Evolutionary conservation across 2,888 invertebrate species (phyloP), one percentile per base, ranked within the genome.

Genomic region (Ormyrus thymus): DNA sequence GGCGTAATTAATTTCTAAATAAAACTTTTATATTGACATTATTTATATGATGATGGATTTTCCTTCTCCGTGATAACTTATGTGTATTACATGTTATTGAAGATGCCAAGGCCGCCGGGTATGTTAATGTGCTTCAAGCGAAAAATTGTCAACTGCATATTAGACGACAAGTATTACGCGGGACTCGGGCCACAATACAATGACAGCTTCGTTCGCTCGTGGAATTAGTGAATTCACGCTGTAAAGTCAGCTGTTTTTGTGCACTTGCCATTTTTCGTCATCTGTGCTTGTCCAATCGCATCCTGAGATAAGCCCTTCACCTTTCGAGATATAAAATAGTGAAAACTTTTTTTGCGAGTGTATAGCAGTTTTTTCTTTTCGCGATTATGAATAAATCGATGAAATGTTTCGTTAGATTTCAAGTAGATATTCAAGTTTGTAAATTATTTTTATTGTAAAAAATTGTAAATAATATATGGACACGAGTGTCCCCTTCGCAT

Each of bases 251-350:
- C 29, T 29, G 29, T 29, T 29, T 29, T 0, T 29, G 4, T 77
- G 58, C 72, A 77, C 77, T 77, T 77, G 77, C 72, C 71, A 65
- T 59, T 72, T 70, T 11, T 59, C 43, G 13, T 48, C 15, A 53
- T 48, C 61, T 66, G 2, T 58, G 51, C 15, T 59, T 51, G 56
- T 13, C 51, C 15, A 51, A 7, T 50, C 13, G 4, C 11, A 50
- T 29, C 15, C 15, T 58, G 59, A 61, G 46, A 10, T 7, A n/a
- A 53, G 29, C 66, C 46, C 66, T 58, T 55, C 66, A 58, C 66
- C 66, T 66, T 61, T 56, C n/a, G 29, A 53, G 46, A 68, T 53
- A 55, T 53, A 55, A 69, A 68, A 66, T 11, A 65, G 50, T 45
- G 69, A 9, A 51, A 62, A 59, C 48, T 13, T 56, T 29, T 29